Percentiles rank a stretch among this genome's conserved stretches.
phyloP scores from a whole-genome alignment of 2,888 invertebrate species.

The Pyralis farinalis region DNA sequence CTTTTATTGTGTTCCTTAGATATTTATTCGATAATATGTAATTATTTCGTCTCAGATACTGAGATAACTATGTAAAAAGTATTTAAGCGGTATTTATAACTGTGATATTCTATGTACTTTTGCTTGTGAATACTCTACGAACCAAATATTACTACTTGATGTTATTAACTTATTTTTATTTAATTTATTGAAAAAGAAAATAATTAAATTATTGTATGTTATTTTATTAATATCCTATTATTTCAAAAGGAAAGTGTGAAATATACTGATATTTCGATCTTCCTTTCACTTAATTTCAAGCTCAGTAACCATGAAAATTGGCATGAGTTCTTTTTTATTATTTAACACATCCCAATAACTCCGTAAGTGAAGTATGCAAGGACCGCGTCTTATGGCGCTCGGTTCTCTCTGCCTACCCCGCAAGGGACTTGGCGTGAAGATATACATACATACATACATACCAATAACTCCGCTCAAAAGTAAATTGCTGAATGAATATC shows the following conservation, averaged over 20 bases:
- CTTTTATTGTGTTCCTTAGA: constrained; percentile 5
- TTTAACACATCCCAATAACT: no score
- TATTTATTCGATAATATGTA: constrained; percentile 10
- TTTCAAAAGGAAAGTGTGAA: background rate
- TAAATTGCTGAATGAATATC: no score
- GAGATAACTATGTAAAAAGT: constrained; percentile 10
- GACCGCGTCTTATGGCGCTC: no score
- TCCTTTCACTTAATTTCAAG: no score
- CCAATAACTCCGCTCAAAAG: no score
- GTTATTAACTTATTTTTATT: constrained; percentile 2
- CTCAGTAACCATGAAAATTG: no score
- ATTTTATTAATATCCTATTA: constrained; percentile 6
- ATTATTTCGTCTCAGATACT: constrained; percentile 7
- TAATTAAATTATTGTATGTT: background rate
- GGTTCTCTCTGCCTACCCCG: no score
- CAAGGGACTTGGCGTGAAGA: no score
- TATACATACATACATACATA: no score
- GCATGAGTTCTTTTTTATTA: no score
- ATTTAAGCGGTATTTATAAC: constrained; percentile 52
- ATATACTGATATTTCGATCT: no score
- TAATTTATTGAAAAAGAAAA: constrained; percentile 9
- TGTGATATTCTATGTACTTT: constrained; percentile 48
- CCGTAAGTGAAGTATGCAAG: no score
- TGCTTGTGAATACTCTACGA: constrained; percentile 16
- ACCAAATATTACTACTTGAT: constrained; percentile 26